Base-by-base conservation (phyloP, 1,140 invertebrate genomes). In the Neuroterus valhalla region DNA sequence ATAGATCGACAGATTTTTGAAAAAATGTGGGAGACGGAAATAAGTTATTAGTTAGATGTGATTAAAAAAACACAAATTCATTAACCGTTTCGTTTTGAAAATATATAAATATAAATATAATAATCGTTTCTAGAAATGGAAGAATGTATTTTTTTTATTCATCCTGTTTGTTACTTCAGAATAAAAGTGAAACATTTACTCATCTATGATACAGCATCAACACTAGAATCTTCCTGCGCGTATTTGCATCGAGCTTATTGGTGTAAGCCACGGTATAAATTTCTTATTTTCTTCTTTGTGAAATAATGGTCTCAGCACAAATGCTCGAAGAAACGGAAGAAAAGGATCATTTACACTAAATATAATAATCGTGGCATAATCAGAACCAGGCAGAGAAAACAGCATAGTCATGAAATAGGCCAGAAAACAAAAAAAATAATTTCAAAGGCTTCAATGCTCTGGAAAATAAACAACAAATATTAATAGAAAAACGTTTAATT, bases 111-210 rank as follows among this genome's bases (percentile, higher is more conserved):
- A n/a, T n/a, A n/a, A n/a, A n/a, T n/a, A n/a, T n/a, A n/a, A n/a
- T n/a, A n/a, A 26, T 31, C 8, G 3, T 15, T 15, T 21, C 11
- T 4, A 50, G 46, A 21, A 17, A 17, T 19, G 5, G 2, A 48
- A 70, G 31, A 70, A n/a, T 15, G 12, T 26, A 62, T 12, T 26
- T 62, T 2, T 2, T 62, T 31, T 2, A 62, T 62, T 62, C 52
- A 62, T 81, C 78, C 79, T 79, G 80, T 84, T 85, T 84, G 84
- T 87, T 87, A 88, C 82, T 88, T 87, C 76, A 81, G 81, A 87
- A 86, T 87, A 87, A 81, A 81, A 86, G 85, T 84, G 85, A 87
- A 84, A 84, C 78, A 85, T 88, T 78, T 82, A 78, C 84, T 80
- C 82, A 75, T 84, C 77, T 82, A 86, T 78, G 82, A 84, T 85